These are phyloP conservation scores for Platorchestia sp. DNA, from an alignment of 1,140 invertebrate species.

Conservation along the genomic window DNA sequence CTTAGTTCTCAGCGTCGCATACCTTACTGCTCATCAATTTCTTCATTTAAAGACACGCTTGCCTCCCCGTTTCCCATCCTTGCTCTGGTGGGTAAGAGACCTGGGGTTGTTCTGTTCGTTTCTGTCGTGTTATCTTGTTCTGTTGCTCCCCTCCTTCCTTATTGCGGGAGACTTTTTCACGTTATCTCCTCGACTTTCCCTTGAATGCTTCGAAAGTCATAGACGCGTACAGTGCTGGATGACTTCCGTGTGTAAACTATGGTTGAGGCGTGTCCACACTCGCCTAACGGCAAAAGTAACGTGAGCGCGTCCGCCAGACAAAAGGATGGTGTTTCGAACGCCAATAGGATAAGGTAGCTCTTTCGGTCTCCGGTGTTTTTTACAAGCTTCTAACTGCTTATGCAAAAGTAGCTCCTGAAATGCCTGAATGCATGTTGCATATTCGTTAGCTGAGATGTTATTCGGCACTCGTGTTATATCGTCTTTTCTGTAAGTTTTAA, in stretches of 20 bases:
- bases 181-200: background rate
- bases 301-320: background rate
- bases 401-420: background rate
- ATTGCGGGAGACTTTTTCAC: background rate
- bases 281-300: background rate
- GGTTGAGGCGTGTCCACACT: background rate
- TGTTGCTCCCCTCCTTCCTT: background rate
- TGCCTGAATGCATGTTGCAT: constrained; percentile 43
- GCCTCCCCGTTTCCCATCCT: background rate
- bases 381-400: constrained; percentile 39
- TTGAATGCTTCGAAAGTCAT: background rate
- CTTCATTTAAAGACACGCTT: constrained; percentile 17
- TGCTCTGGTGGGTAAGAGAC: background rate
- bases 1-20: background rate
- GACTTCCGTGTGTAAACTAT: background rate
- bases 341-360: constrained; percentile 22
- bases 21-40: background rate
- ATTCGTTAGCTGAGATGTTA: constrained; percentile 37
- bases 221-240: background rate
- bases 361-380: constrained; percentile 37
- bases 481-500: constrained; percentile 29
- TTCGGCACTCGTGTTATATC: constrained; percentile 20
- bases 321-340: background rate
- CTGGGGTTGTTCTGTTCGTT: background rate
- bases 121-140: constrained; percentile 12